Evolutionary conservation across 2,797 vertebrate genomes (phyloP), one percentile per base, ranked within the genome.

Genomic region (Coilia nasus): DNA sequence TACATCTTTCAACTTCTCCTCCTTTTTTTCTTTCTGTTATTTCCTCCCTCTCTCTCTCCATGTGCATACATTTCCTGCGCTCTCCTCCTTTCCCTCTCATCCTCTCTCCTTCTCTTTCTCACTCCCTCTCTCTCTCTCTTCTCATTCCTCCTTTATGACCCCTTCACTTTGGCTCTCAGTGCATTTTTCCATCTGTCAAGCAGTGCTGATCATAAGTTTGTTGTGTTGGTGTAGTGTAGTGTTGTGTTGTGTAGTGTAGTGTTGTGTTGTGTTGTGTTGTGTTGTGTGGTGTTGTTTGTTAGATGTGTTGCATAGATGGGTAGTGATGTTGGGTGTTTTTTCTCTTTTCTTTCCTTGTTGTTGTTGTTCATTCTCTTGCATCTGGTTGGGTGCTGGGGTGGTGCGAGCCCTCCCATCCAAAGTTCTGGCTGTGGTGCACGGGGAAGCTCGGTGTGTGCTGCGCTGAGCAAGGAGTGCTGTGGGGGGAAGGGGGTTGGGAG

Each of bases 111-210:
- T 67, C 21, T 75, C 3, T 31, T 25, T 47, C 35, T 15, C 47
- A 41, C 46, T 80, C 67, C 80, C 25, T 35, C 84, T 81, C 62
- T 83, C 19, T 64, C 6, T 71, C 62, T 71, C 83, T 23, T 25
- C 87, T 78, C 47, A 25, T 78, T 78, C 85, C 80, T 88, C 93
- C 88, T 89, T 92, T 89, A 91, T 87, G 1, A 57, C 88, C 86
- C 87, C 21, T 89, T 86, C 87, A 84, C 91, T 89, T 88, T 83
- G 91, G 89, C 90, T 90, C 91, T 90, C 87, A 91, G 91, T 21
- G 17, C 44, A 19, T n/a, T 81, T 81, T 41, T 81, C 46, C 92
- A 91, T 88, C 91, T 89, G 89, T 64, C 60, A 64, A 25, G n/a
- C 23, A 64, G 60, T 25, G n/a, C n/a, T n/a, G n/a, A 25, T 64